These are phyloP conservation scores for Micoletzkya japonica DNA, from an alignment of 2,888 invertebrate species.

Conservation along the genomic window DNA sequence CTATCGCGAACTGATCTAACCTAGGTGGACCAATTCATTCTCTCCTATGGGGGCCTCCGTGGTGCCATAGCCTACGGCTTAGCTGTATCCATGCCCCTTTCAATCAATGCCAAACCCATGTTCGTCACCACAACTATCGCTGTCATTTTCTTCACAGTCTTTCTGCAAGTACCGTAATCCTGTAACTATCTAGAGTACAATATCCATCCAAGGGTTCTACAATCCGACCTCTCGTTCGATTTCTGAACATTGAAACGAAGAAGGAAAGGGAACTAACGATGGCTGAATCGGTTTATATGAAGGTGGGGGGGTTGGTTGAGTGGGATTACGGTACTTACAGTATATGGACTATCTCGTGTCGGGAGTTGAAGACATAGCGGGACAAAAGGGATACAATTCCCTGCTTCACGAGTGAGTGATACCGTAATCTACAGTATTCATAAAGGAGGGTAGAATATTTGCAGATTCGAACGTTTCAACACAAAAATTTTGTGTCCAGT, in stretches of 20 bases:
- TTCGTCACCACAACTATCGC: constrained; percentile 76
- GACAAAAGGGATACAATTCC: constrained; percentile 77
- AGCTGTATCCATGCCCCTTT: constrained; percentile 80
- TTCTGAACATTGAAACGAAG: constrained; percentile 67
- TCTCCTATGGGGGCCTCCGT: constrained; percentile 92
- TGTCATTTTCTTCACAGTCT: constrained; percentile 95
- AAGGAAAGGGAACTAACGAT: constrained; percentile 87
- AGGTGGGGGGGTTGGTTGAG: constrained; percentile 73
- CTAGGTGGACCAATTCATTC: constrained; percentile 77
- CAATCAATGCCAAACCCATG: constrained; percentile 78
- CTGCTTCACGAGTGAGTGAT: constrained; percentile 49
- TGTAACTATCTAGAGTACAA: no score
- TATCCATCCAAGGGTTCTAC: no score
- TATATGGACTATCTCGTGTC: constrained; percentile 97
- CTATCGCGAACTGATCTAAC: no score
- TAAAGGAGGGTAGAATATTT: background rate
- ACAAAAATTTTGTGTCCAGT: constrained; percentile 57
- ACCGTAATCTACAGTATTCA: background rate
- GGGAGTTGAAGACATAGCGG: constrained; percentile 91
- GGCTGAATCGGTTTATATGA: constrained; percentile 94
- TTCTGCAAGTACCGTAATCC: constrained; percentile 76
- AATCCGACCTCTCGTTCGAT: constrained; percentile 32
- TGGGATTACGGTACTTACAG: constrained; percentile 68
- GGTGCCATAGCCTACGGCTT: constrained; percentile 93
- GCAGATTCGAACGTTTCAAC: constrained; percentile 55